Evolutionary conservation across 2,797 vertebrate genomes (phyloP), one percentile per base, ranked within the genome.

Genomic region (Carapus acus): DNA sequence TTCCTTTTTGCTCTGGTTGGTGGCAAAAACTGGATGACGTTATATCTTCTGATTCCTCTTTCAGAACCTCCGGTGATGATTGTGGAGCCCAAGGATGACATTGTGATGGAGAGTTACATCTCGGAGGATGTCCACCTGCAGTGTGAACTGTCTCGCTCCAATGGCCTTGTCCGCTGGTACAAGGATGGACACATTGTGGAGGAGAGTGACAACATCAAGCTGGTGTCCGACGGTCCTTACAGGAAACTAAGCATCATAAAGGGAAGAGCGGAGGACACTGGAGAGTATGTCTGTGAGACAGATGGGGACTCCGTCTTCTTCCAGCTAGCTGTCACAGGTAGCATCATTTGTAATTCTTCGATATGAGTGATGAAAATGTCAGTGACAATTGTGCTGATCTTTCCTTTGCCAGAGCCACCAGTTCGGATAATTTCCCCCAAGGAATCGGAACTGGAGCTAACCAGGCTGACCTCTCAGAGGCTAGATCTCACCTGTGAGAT

Each of bases 271-370:
- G 73, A 79, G 0, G 87, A 95, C 0, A 71, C 88, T 0, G 95
- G 94, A 43, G 93, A 95, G 54, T 98, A 93, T 0, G 88, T 94
- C 59, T 97, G 93, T 0, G 90, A 94, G 3, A 90, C 87, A 0
- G 88, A 91, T 0, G 88, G 90, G 0, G 93, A 96, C 69, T 93
- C 93, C 0, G 84, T 92, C 64, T 93, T 90, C 77, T 97, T 93
- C 77, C 91, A 90, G 7, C 71, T 98, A 34, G 86, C 62, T 1
- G 80, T 97, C 46, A 85, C 80, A 87, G 93, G 94, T 94, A 51
- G 52, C 4, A 36, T 3, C 34, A 15, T n/a, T 9, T 11, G 6
- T 4, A 13, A 40, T 40, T 40, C 14, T 6, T 41, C 8, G n/a
- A 36, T 11, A 15, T 3, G 34, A 13, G 2, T 15, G 2, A 36